Base-by-base conservation (phyloP, 2,113 vertebrate genomes). In the Podarcis muralis region DNA sequence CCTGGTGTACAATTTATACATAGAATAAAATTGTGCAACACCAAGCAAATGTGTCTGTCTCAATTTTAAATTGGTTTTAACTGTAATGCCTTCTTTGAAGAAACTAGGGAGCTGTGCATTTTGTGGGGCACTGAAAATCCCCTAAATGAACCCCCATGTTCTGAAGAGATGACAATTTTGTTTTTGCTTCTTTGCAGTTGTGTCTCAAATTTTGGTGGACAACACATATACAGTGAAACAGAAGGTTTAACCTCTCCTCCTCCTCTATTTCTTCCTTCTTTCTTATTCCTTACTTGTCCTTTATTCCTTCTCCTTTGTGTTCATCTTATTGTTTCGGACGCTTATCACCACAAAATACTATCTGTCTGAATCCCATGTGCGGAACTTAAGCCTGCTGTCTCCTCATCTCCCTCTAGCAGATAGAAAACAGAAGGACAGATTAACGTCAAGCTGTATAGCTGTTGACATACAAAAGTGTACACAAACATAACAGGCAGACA, bases 361-460 rank as follows among this genome's bases (percentile, higher is more conserved):
- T 75, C 85, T 0, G 5, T 88, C 5, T 66, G 83, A 92, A 88
- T 87, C 37, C 43, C 9, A 90, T 66, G 0, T 0, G 78, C 94
- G 92, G 92, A 94, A 95, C 93, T 95, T 93, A 93, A 94, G 92
- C 90, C 90, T 94, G 89, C 94, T 30, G 57, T 74, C 53, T 76
- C 20, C 88, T 87, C 92, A 92, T 91, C 93, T 77, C 16, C 30
- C 9, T 89, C 81, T 90, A 92, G 83, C 85, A 91, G 92, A 94
- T 92, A 95, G 88, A 92, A 95, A 93, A 91, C 92, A 92, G 93
- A 94, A 94, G 93, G 93, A 92, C 94, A 95, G 93, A 93, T 95
- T 91, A 96, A 80, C 66, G 57, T 87, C 86, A 37, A 91, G 62
- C 82, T 92, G 37, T 78, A 83, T 81, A 89, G 82, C 84, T 87